These are phyloP conservation scores for Nasua narica DNA, from an alignment of 2,797 vertebrate genomes.

Conservation along the genomic window DNA sequence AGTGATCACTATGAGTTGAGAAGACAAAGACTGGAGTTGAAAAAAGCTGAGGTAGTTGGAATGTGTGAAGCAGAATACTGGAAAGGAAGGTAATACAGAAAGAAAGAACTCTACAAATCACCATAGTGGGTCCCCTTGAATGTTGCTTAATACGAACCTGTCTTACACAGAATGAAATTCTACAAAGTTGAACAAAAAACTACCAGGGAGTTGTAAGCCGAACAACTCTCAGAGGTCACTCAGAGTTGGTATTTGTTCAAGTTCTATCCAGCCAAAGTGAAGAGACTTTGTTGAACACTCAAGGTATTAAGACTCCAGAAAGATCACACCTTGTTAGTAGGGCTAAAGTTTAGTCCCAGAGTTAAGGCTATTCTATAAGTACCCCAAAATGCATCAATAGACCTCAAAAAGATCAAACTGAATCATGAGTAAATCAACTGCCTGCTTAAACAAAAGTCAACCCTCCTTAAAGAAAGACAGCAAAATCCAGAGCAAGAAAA, in stretches of 20 bases:
- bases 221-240: background rate
- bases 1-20: background rate
- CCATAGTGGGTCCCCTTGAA: background rate
- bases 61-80: background rate
- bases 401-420: background rate
- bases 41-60: background rate
- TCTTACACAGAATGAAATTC: background rate
- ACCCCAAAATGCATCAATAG: background rate
- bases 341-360: background rate
- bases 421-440: background rate
- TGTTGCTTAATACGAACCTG: background rate
- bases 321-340: background rate
- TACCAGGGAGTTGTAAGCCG: background rate
- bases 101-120: background rate
- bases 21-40: background rate
- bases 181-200: background rate
- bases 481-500: background rate
- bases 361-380: background rate
- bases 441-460: background rate
- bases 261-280: background rate
- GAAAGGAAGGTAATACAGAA: background rate
- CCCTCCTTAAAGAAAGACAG: background rate
- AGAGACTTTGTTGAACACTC: background rate
- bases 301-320: background rate
- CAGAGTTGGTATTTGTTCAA: background rate